phyloP scores from a whole-genome alignment of 1,140 invertebrate species.

The Notospermus geniculatus region DNA sequence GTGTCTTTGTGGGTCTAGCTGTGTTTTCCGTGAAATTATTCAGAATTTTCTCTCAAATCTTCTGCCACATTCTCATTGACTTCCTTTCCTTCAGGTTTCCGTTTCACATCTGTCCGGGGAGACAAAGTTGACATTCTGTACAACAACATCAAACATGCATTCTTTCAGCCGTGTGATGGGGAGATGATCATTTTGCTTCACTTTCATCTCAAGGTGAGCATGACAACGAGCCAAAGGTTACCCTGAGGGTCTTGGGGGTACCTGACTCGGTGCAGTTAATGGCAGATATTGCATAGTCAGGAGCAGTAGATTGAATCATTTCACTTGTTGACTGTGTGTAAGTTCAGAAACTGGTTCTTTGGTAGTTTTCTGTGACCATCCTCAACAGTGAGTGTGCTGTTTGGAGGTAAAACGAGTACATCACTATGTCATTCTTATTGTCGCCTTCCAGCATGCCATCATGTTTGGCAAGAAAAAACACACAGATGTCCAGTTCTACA shows the following conservation, averaged over 20 bases:
- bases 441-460: conserved; percentile 78
- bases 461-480: conserved; percentile 99
- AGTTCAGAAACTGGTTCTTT: too few species aligned
- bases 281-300: too few species aligned
- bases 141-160: conserved; percentile 99
- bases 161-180: conserved; percentile 98
- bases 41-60: neutral
- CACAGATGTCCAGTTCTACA: conserved; percentile 98
- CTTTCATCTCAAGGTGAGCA: conserved; percentile 89
- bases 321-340: too few species aligned
- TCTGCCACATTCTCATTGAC: neutral
- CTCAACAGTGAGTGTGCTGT: too few species aligned
- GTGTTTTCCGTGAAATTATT: neutral
- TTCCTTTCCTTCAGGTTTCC: conserved; percentile 64
- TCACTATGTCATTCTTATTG: conserved; percentile 29
- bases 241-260: too few species aligned
- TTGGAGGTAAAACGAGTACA: too few species aligned
- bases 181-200: conserved; percentile 99
- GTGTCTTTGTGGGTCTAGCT: neutral
- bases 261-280: too few species aligned
- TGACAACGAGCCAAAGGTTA: too few species aligned
- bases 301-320: neutral
- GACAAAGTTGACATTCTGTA: conserved; percentile 99
- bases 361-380: too few species aligned
- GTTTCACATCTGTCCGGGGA: conserved; percentile 95